Conservation (phyloP, 2,888 invertebrate genomes). For the Epirrhoe tristata region DNA sequence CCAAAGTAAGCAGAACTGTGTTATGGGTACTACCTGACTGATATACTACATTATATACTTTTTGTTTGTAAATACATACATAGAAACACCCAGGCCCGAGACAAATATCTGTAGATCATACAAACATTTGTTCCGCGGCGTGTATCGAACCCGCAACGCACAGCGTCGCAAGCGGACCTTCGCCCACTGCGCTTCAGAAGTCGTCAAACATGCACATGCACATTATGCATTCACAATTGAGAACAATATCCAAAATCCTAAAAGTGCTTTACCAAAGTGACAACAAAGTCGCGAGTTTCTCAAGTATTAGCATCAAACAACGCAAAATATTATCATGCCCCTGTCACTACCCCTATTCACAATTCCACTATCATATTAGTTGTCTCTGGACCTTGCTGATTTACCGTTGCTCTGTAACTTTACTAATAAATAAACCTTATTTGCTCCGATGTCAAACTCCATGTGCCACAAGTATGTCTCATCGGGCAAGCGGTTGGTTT, state of each 20-base stretch:
- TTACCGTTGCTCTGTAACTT: conserved; percentile 78
- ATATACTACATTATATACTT: no score
- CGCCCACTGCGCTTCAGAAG: no score
- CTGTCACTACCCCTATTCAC: conserved; percentile 52
- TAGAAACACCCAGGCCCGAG: no score
- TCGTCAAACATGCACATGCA: no score
- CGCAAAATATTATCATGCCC: conserved; percentile 56
- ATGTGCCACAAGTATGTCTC: conserved; percentile 68
- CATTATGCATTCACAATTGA: no score
- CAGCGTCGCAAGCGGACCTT: no score
- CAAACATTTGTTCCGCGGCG: no score
- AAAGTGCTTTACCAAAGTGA: background rate
- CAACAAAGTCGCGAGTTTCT: background rate
- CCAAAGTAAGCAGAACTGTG: no score
- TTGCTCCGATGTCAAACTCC: conserved; percentile 78
- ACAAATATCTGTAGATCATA: no score
- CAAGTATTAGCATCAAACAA: conserved; percentile 49
- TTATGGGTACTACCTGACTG: no score
- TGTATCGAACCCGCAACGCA: no score
- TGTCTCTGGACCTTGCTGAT: conserved; percentile 72
- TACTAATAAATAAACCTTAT: conserved; percentile 82
- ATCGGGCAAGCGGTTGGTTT: conserved; percentile 62
- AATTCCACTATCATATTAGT: conserved; percentile 54
- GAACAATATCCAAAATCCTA: background rate
- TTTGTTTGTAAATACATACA: no score